phyloP scores from a whole-genome alignment of 2,797 vertebrate genomes.

The Capromys pilorides region DNA sequence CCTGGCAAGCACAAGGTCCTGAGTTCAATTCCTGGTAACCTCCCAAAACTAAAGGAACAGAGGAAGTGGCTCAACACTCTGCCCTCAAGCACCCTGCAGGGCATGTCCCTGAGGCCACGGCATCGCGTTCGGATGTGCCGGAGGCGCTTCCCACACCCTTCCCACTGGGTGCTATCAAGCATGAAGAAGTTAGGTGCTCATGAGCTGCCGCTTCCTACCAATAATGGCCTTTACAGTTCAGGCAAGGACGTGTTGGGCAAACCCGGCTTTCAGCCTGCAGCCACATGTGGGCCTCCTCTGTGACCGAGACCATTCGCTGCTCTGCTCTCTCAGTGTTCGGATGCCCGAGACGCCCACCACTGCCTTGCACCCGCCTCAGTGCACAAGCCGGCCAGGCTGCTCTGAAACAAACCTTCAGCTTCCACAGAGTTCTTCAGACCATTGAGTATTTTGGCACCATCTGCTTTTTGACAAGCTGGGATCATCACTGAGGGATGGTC shows the following conservation, averaged over 20 bases:
- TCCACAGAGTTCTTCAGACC: slow-evolving; percentile 39
- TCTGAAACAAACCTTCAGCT: slow-evolving; percentile 12
- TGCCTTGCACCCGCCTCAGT: background rate
- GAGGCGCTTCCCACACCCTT: background rate
- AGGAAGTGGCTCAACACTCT: background rate
- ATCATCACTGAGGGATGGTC: slow-evolving; percentile 35
- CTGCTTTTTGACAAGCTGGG: slow-evolving; percentile 47
- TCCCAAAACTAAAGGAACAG: too few relatives aligned
- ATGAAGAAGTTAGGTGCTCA: background rate
- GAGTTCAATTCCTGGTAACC: too few relatives aligned
- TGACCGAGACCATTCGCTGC: background rate
- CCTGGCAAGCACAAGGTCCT: too few relatives aligned
- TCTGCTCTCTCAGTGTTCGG: background rate
- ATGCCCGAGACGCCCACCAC: background rate
- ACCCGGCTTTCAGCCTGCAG: slow-evolving; percentile 5
- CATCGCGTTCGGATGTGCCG: background rate
- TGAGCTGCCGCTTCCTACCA: background rate
- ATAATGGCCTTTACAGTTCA: background rate
- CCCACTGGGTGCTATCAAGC: background rate
- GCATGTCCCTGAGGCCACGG: background rate
- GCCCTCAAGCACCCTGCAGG: background rate
- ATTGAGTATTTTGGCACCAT: slow-evolving; percentile 58
- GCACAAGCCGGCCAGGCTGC: background rate
- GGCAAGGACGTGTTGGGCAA: background rate
- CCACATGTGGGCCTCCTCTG: background rate